Percentiles rank a stretch among this genome's conserved stretches.
Conservation (phyloP, 2,797 vertebrate genomes). For the Siniperca undulata region DNA sequence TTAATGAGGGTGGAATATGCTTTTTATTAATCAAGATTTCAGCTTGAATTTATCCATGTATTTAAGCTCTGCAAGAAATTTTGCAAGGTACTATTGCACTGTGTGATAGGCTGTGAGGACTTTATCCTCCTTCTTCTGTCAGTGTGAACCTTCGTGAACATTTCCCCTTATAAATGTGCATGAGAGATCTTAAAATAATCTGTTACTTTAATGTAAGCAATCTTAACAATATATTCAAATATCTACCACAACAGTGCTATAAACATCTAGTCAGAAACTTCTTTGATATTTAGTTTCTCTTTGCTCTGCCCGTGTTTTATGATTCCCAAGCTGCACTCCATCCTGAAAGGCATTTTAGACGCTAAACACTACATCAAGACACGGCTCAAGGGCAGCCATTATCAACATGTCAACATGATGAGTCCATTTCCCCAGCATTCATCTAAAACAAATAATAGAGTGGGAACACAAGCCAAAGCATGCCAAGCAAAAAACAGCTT, state of each 20-base stretch:
- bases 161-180: constrained; percentile 4
- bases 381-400: constrained; percentile 83
- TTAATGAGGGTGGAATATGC: neutral
- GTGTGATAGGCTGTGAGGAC: neutral
- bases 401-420: constrained; percentile 80
- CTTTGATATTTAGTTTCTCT: constrained; percentile 43
- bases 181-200: constrained; percentile 22
- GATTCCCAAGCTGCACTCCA: constrained; percentile 58
- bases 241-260: neutral
- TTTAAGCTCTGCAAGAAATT: neutral
- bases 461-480: constrained; percentile 48
- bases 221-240: constrained; percentile 7
- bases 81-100: neutral
- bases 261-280: constrained; percentile 42
- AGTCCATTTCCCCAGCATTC: constrained; percentile 79
- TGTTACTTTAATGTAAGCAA: constrained; percentile 6
- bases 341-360: constrained; percentile 73
- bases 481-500: constrained; percentile 49
- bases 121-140: neutral
- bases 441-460: constrained; percentile 76
- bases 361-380: constrained; percentile 79
- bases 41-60: neutral
- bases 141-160: neutral
- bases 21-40: neutral
- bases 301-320: constrained; percentile 67